Percentiles rank a stretch among this genome's conserved stretches.
Evolutionary conservation across 2,113 vertebrate genomes (phyloP).

Genomic region (Melospiza georgiana): DNA sequence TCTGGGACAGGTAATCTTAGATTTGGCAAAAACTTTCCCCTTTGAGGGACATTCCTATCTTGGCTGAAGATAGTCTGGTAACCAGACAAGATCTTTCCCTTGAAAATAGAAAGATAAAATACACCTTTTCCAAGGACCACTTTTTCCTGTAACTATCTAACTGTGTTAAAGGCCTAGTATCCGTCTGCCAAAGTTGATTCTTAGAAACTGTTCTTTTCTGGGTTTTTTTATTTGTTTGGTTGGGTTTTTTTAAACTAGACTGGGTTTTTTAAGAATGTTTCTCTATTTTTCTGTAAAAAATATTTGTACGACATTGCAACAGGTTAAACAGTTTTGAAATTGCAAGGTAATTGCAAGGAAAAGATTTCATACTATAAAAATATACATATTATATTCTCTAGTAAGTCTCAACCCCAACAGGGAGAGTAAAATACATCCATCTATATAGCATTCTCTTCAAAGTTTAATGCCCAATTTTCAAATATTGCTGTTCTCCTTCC

Average conservation of each 20-base stretch:
- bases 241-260: not conserved
- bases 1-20: not conserved
- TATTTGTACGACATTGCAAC: not conserved
- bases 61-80: not conserved
- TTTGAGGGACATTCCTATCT: not conserved
- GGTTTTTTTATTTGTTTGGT: not conserved
- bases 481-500: not conserved
- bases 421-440: not conserved
- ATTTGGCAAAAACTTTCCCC: not conserved
- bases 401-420: accelerated
- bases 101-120: not conserved
- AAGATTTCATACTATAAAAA: not conserved
- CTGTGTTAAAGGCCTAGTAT: not conserved
- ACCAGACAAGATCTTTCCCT: not conserved
- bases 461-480: not conserved
- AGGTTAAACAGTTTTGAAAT: not conserved
- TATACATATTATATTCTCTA: accelerated
- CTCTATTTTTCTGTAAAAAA: not conserved
- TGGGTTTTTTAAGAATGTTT: not conserved
- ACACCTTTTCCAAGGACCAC: not conserved
- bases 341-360: not conserved
- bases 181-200: not conserved
- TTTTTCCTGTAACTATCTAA: not conserved
- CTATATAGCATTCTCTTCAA: not conserved
- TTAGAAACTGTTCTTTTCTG: not conserved